phyloP scores from a whole-genome alignment of 2,888 invertebrate genomes.

The Agrotis exclamationis region DNA sequence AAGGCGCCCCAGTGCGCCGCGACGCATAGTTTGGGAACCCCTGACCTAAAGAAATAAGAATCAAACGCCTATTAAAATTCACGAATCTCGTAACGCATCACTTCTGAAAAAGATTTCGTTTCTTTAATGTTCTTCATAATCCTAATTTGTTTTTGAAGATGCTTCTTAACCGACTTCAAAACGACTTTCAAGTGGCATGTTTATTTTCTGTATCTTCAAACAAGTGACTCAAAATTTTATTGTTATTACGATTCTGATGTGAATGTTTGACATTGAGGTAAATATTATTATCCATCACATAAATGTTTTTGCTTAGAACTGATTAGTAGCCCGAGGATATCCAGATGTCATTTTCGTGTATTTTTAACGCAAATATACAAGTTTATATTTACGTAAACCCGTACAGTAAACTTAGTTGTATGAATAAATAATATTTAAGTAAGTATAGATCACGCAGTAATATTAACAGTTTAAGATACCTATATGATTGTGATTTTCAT shows the following conservation, averaged over 20 bases:
- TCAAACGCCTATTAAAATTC: conserved; percentile 44
- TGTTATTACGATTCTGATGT: conserved; percentile 6
- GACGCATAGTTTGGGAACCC: too few relatives aligned
- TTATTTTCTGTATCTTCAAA: conserved; percentile 32
- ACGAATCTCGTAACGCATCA: conserved; percentile 23
- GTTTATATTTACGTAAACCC: background rate
- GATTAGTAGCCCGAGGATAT: conserved; percentile 14
- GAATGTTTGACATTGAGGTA: conserved; percentile 5
- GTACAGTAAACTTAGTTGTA: background rate
- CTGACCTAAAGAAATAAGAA: conserved; percentile 51
- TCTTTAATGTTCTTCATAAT: conserved; percentile 24
- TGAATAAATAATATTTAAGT: too few relatives aligned
- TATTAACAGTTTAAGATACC: too few relatives aligned
- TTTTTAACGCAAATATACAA: conserved; percentile 6
- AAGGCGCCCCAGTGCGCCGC: too few relatives aligned
- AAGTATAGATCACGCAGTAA: too few relatives aligned
- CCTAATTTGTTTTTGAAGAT: conserved; percentile 34
- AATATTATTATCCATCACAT: conserved; percentile 10
- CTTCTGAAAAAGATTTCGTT: conserved; percentile 27
- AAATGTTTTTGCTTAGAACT: conserved; percentile 12
- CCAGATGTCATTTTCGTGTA: conserved; percentile 19
- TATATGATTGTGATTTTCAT: too few relatives aligned
- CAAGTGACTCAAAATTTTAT: conserved; percentile 9
- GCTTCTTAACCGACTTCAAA: conserved; percentile 16
- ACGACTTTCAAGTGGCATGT: conserved; percentile 6